Base-by-base conservation (phyloP, 2,797 vertebrate species). In the Phrynocephalus guinanensis region DNA sequence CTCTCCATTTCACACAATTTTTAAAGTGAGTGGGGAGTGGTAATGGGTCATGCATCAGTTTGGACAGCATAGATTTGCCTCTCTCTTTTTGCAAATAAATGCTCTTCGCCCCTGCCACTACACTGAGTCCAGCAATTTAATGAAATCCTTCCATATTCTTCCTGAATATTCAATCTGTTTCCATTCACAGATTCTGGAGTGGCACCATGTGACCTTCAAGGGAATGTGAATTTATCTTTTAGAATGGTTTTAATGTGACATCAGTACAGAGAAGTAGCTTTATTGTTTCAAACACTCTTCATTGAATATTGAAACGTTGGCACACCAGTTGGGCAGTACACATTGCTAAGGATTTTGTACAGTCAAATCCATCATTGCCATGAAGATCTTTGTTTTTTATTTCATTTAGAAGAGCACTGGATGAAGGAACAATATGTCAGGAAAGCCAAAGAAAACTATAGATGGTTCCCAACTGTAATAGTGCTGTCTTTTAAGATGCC, bases 121-220 rank as follows among this genome's bases (percentile, higher is more conserved):
- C 3, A 38, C 3, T 6, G 56, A 38, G 18, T 13, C 79, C 30
- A 66, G 71, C 20, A 75, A 13, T 68, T 82, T 67, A 18, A 66
- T 82, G 20, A 82, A 68, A 33, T 67, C 52, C 28, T 33, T 50
- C 10, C 11, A 5, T 30, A 8, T 84, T 6, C 8, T 79, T 71
- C 67, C n/a, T 82, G 52, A 77, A 38, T 6, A 78, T 13, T 26
- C 44, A 50, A 24, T 82, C 16, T 67, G 6, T 80, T 30, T 88
- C 67, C 33, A 63, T 84, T 84, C 56, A 84, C 50, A 88, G 87
- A 63, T 66, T 71, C 75, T 79, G 82, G 76, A 72, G 11, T 88
- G 76, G 6, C 0, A 16, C 66, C 50, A 63, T 33, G 66, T 60
- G 66, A 28, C 7, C 52, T 60, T 2, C 24, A 67, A 72, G 75